These are phyloP conservation scores for Unio pictorum DNA, from an alignment of 2,888 invertebrate genomes.

Conservation along the genomic window DNA sequence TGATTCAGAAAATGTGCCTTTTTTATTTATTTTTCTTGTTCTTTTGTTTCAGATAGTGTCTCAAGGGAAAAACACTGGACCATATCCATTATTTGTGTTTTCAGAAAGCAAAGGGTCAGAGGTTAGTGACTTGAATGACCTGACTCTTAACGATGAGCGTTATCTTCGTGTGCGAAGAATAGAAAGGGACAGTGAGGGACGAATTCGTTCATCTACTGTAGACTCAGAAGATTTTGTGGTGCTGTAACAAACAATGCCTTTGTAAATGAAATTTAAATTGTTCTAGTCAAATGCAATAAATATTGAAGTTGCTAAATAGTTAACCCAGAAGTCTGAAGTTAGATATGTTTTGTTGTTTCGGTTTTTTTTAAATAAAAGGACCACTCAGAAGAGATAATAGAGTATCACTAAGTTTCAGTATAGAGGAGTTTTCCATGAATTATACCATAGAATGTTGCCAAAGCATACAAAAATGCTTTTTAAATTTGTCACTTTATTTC, in stretches of 20 bases:
- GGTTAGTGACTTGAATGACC: constrained; percentile 20
- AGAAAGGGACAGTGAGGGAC: constrained; percentile 41
- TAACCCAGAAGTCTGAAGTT: too few relatives aligned
- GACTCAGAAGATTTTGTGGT: constrained; percentile 65
- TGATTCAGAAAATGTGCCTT: not conserved
- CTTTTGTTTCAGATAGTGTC: constrained; percentile 73
- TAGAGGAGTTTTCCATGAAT: too few relatives aligned
- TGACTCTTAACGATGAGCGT: constrained; percentile 42
- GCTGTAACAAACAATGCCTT: constrained; percentile 33
- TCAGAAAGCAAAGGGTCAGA: constrained; percentile 76
- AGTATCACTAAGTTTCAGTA: too few relatives aligned
- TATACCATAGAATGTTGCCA: too few relatives aligned
- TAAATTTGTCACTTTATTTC: too few relatives aligned
- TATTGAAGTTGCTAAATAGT: too few relatives aligned
- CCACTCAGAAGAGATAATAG: too few relatives aligned
- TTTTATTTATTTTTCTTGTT: not conserved
- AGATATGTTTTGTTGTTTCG: too few relatives aligned
- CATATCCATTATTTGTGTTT: constrained; percentile 89
- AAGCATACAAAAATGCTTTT: too few relatives aligned
- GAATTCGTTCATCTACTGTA: constrained; percentile 41
- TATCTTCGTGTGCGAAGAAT: constrained; percentile 48
- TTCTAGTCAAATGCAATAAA: too few relatives aligned
- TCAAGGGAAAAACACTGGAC: constrained; percentile 74
- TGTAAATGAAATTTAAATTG: too few relatives aligned
- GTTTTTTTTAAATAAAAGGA: too few relatives aligned